Base-by-base conservation (phyloP, 2,888 invertebrate genomes). In the Synanthedon andrenaeformis region DNA sequence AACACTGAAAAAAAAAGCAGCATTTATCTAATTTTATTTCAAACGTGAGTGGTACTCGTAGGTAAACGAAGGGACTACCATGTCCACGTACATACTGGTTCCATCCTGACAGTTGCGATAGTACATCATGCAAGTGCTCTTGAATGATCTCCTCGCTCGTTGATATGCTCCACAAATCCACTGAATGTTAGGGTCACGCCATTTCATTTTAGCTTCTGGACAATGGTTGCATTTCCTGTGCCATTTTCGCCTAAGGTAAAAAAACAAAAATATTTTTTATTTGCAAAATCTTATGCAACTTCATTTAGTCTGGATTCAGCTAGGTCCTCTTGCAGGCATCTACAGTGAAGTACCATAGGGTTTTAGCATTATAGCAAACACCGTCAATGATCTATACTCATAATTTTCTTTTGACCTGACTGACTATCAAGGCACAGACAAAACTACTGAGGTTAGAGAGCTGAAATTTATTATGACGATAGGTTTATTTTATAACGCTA, bases 131-230 rank as follows among this genome's bases (percentile, higher is more conserved):
- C 86, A 86, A 1, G 56, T 23, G 51, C 85, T 85, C 64, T 86
- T 86, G 65, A 86, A 86, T 4, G 70, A 62, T 23, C 86, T 63
- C 49, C 82, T 62, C 2, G 86, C 86, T 12, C 75, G 69, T 60
- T 86, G 86, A 67, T 83, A 86, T 0, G 65, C 78, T 0, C 82
- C 85, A 45, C 86, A 87, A n/a, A 87, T 76, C 86, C 86, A 87
- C 1, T 60, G 61, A 48, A 86, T 79, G 14, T 53, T 54, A 0
- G 71, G 77, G 19, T 84, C 77, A 0, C 71, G 63, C 79, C 81
- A 83, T 54, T 80, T 82, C 55, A 63, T 69, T 1, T 11, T 45
- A 75, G 76, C 75, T 1, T 67, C 69, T 0, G 70, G 75, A 52
- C 86, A 86, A 0, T 60, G 64, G 0, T 62, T 53, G 55, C 86